phyloP scores from a whole-genome alignment of 2,888 invertebrate genomes.

The Reticulitermes lucifugus region DNA sequence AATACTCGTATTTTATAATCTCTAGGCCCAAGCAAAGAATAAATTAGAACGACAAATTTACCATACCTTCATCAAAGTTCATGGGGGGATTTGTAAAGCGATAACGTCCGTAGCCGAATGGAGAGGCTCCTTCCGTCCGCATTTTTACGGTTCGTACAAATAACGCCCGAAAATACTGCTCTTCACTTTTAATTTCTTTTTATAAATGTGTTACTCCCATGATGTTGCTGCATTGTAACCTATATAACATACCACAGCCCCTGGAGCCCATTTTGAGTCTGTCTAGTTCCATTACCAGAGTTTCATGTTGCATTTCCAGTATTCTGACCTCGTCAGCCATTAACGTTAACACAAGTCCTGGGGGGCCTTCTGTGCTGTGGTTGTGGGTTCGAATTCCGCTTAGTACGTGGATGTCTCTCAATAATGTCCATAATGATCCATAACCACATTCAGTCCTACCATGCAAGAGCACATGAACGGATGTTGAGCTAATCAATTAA shows the following conservation, averaged over 20 bases:
- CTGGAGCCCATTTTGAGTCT: not conserved
- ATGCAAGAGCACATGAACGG: not conserved
- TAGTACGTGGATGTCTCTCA: not conserved
- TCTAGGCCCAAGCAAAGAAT: no score
- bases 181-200: no score
- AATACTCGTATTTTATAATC: no score
- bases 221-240: no score
- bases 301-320: not conserved
- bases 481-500: not conserved
- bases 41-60: no score
- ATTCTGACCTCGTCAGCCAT: not conserved
- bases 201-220: no score
- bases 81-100: no score
- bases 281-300: not conserved
- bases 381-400: constrained; percentile 27
- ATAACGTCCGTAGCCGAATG: no score
- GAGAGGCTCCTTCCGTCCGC: no score
- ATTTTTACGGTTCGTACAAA: no score
- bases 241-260: not conserved
- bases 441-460: not conserved
- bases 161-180: no score
- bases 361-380: constrained; percentile 12
- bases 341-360: not conserved
- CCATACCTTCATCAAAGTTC: no score
- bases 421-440: not conserved